Evolutionary conservation across 2,113 vertebrate species (phyloP), one percentile per base, ranked within the genome.

Genomic region (Rhineura floridana): DNA sequence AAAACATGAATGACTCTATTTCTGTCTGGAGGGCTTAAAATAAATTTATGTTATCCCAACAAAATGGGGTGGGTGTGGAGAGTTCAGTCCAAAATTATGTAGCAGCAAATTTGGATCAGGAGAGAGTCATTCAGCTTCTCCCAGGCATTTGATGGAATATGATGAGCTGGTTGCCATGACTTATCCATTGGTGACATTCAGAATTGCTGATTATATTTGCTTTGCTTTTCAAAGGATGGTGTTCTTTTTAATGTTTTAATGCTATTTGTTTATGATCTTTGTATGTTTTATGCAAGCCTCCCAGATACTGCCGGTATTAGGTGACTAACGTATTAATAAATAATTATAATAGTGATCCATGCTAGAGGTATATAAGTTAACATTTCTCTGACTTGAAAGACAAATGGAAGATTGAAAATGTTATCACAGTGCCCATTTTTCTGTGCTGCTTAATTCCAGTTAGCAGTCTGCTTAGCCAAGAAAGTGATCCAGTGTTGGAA

Each of bases 401-500:
- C 84, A 84, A 85, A 39, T 23, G 77, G 5, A n/a, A 1, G 0
- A 48, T 28, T 83, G 13, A n/a, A 87, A 84, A 5, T 82, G 52
- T 87, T 83, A 33, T 17, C 73, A 21, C 17, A 65, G 39, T 17
- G 11, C 10, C 42, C 67, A 70, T 1, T 33, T 87, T 91, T 72
- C 79, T 88, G 92, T 82, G 89, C 67, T 10, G 52, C 2, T 86
- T 91, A 88, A 19, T 87, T 42, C 50, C 2, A 90, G 55, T 55
- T 13, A 85, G 79, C 6, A 42, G 72, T 88, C 65, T 76, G 10
- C 83, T 91, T 86, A 65, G 59, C 78, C 63, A 4, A 3, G 90
- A 85, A 88, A 79, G 65, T 63, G 72, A 77, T 88, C 82, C 76
- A 87, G 70, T 80, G 84, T 42, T 65, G 0, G 1, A 79, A 70